These are phyloP conservation scores for Notamacropus eugenii DNA, from an alignment of 2,797 vertebrate genomes.

Conservation along the genomic window DNA sequence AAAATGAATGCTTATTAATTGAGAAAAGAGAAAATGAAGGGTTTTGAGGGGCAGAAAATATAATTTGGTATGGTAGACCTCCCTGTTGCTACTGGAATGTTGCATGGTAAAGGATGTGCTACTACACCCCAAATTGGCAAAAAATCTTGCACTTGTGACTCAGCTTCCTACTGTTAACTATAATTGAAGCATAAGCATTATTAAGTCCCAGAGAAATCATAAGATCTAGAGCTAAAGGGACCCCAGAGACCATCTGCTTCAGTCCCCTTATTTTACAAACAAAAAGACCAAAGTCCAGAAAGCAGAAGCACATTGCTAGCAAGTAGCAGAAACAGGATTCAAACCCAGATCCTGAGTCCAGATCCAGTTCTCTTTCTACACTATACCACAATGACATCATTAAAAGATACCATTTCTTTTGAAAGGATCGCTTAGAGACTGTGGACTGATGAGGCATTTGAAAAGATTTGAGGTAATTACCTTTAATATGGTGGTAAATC, in stretches of 20 bases:
- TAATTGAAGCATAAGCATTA: not conserved
- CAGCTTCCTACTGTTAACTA: not conserved
- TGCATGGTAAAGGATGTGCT: not conserved
- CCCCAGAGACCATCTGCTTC: not conserved
- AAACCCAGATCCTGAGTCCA: not conserved
- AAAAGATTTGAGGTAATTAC: conserved; percentile 54
- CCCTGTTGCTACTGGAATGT: not conserved
- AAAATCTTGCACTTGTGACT: not conserved
- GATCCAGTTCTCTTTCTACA: not conserved
- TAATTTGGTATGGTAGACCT: not conserved
- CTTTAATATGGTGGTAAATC: conserved; percentile 58
- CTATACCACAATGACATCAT: not conserved
- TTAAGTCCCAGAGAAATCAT: not conserved
- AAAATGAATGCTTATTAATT: not conserved
- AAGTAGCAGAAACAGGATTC: not conserved
- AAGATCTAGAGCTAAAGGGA: not conserved
- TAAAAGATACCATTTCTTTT: conserved; percentile 54
- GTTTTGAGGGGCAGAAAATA: not conserved
- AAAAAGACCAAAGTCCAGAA: not conserved
- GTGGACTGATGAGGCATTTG: conserved; percentile 16
- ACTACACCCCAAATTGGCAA: not conserved
- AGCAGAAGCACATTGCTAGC: not conserved
- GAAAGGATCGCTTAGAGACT: conserved; percentile 31
- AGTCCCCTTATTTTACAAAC: not conserved
- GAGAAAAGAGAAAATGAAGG: not conserved